A percentile compares a stretch with the other conserved stretches of the same genome.
Evolutionary conservation across 2,888 invertebrate genomes (phyloP).

Genomic region (Vesta saturnalis): DNA sequence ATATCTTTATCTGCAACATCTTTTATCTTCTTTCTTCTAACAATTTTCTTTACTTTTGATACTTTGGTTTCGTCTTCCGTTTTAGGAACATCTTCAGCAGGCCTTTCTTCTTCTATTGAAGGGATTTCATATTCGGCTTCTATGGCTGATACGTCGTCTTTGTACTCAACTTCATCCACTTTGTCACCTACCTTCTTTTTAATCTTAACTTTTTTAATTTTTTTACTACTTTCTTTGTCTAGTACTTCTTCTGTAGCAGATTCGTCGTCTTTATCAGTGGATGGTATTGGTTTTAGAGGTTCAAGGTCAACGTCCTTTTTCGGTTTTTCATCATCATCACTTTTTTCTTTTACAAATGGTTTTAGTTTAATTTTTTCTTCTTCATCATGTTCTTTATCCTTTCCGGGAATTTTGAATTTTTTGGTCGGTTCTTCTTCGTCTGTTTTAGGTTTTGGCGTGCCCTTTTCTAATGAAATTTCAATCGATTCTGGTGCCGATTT

Average conservation of each 20-base stretch:
- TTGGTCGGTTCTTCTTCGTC: conserved; percentile 62
- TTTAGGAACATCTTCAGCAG: conserved; percentile 25
- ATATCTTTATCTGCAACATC: conserved; percentile 24
- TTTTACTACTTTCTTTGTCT: conserved; percentile 18
- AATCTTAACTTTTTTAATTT: conserved; percentile 41
- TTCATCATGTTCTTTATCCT: conserved; percentile 52
- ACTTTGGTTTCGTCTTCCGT: conserved; percentile 16
- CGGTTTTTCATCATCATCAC: conserved; percentile 54
- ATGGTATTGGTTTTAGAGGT: conserved; percentile 46
- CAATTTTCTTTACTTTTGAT: conserved; percentile 24
- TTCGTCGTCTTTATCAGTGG: conserved; percentile 46
- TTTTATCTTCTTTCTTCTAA: not conserved
- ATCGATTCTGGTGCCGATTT: conserved; percentile 58
- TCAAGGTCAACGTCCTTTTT: conserved; percentile 45
- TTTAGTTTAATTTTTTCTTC: conserved; percentile 57
- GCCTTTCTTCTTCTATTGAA: conserved; percentile 17
- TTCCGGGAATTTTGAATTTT: conserved; percentile 55
- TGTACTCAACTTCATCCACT: conserved; percentile 30
- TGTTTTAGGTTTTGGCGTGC: conserved; percentile 52
- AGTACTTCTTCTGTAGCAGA: conserved; percentile 36
- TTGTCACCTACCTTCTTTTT: conserved; percentile 36
- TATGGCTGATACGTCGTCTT: conserved; percentile 48
- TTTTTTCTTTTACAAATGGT: conserved; percentile 59
- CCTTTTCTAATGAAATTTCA: conserved; percentile 54
- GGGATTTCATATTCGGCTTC: conserved; percentile 44